These are phyloP conservation scores for Erythrocercus mccallii DNA, from an alignment of 2,113 vertebrate species.

Conservation along the genomic window DNA sequence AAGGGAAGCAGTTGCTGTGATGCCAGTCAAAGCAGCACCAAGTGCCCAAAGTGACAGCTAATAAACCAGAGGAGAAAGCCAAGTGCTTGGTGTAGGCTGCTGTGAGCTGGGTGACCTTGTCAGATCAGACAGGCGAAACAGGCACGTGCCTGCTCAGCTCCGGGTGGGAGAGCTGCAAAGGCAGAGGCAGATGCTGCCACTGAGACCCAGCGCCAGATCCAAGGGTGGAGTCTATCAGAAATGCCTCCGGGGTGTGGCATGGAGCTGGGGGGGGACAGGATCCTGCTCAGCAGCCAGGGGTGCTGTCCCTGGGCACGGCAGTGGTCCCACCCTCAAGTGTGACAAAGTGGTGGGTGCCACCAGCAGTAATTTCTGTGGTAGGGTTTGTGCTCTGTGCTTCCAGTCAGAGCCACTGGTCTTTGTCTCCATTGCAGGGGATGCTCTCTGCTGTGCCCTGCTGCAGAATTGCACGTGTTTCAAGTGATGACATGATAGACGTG, in stretches of 20 bases:
- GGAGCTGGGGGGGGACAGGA: background rate
- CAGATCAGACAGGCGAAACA: slow-evolving; percentile 52
- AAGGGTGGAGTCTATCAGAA: background rate
- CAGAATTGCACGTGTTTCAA: background rate
- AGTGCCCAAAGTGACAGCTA: slow-evolving; percentile 60
- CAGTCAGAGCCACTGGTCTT: background rate
- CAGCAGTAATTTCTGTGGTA: background rate
- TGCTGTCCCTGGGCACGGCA: background rate
- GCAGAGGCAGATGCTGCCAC: background rate
- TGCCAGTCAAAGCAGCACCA: slow-evolving; percentile 52
- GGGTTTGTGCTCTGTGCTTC: background rate
- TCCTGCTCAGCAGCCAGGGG: background rate
- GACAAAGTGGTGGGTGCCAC: background rate
- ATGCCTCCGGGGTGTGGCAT: accelerated
- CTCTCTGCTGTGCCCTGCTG: background rate
- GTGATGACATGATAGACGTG: background rate
- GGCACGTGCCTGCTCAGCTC: slow-evolving; percentile 13
- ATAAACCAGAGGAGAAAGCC: slow-evolving; percentile 55
- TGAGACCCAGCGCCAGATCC: background rate
- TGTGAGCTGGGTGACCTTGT: slow-evolving; percentile 53
- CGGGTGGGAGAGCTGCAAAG: background rate
- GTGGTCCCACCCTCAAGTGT: background rate
- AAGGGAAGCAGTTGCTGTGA: slow-evolving; percentile 37
- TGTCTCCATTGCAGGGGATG: background rate
- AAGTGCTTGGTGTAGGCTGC: background rate